A percentile compares a stretch with the other conserved stretches of the same genome.
phyloP scores from a whole-genome alignment of 2,888 invertebrate species.

The Nomada hirtipes region DNA sequence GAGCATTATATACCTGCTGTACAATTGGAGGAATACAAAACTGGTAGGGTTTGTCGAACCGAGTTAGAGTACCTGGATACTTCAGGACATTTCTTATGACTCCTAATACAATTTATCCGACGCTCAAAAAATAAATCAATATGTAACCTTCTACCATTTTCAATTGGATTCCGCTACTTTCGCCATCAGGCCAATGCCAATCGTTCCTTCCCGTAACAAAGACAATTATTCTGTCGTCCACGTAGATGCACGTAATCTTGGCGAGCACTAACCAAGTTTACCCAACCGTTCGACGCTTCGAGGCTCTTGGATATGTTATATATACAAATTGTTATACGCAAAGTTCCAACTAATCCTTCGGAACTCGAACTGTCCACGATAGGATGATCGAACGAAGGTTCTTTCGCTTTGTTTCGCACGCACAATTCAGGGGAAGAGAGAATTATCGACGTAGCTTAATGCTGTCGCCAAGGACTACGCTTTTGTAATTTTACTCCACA shows the following conservation, averaged over 20 bases:
- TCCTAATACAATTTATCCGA: no score
- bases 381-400: constrained; percentile 30
- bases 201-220: constrained; percentile 7
- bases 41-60: no score
- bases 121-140: no score
- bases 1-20: no score
- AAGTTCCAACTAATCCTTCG: not conserved
- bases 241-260: constrained; percentile 8
- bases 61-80: no score
- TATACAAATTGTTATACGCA: constrained; percentile 22
- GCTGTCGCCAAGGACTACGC: constrained; percentile 10
- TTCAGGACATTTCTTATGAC: no score
- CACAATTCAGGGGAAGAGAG: constrained; percentile 17
- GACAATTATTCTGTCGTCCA: constrained; percentile 20
- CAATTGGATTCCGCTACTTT: not conserved
- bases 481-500: not conserved
- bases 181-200: constrained; percentile 14
- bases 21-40: no score
- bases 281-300: constrained; percentile 2
- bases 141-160: not conserved
- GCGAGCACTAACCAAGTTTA: constrained; percentile 20
- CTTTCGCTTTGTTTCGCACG: constrained; percentile 21
- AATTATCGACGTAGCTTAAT: constrained; percentile 10
- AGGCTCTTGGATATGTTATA: not conserved
- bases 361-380: not conserved